phyloP scores from a whole-genome alignment of 2,797 vertebrate genomes.

The Spheniscus humboldti region DNA sequence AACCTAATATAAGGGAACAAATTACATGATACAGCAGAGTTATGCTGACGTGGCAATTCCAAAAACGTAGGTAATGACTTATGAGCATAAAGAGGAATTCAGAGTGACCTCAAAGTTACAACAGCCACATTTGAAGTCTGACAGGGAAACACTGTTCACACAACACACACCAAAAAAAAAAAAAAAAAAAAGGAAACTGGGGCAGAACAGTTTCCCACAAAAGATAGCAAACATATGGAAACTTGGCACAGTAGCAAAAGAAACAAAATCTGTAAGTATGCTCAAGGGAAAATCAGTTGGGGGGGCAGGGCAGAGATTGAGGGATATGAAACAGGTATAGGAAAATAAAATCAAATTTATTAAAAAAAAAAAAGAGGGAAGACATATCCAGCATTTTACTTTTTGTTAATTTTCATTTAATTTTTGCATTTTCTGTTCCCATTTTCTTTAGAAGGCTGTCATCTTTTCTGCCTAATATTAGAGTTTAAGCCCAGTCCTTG shows the following conservation, averaged over 20 bases:
- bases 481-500: neutral
- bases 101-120: neutral
- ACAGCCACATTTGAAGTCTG: neutral
- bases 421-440: neutral
- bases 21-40: neutral
- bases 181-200: neutral
- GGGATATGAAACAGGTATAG: neutral
- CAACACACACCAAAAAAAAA: neutral
- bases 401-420: neutral
- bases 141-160: neutral
- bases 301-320: accelerated
- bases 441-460: neutral
- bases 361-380: neutral
- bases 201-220: constrained; percentile 18
- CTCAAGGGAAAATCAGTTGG: neutral
- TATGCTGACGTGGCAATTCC: neutral
- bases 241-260: neutral
- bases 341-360: neutral
- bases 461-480: neutral
- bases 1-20: neutral
- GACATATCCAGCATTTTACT: neutral
- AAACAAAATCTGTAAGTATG: constrained; percentile 17
- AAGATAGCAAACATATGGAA: constrained; percentile 37
- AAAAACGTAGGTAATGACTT: neutral
- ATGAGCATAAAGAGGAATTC: neutral